Conservation (phyloP, 2,797 vertebrate species). For the Phylloscopus collybita region DNA sequence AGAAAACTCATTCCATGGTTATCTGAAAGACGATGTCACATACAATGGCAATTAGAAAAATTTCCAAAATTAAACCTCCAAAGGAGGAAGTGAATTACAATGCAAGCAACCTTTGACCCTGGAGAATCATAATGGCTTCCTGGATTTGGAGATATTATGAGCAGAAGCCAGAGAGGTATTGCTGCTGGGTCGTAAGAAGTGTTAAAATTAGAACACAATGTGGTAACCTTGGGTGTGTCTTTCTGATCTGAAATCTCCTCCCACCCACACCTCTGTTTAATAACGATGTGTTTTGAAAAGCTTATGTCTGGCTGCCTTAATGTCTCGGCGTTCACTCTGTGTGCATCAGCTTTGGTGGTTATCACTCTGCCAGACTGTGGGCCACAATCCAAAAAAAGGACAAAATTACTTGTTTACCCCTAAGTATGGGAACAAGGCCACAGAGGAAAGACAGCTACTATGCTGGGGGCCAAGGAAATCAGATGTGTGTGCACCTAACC, state of each 20-base stretch:
- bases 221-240: constrained; percentile 77
- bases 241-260: constrained; percentile 63
- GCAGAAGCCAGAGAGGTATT: constrained; percentile 67
- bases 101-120: constrained; percentile 93
- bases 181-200: constrained; percentile 73
- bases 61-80: constrained; percentile 88
- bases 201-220: constrained; percentile 98
- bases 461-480: not conserved
- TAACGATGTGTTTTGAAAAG: constrained; percentile 64
- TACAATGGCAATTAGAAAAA: constrained; percentile 76
- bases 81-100: constrained; percentile 93
- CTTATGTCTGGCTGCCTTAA: constrained; percentile 35
- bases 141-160: constrained; percentile 79
- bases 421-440: not conserved
- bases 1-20: constrained; percentile 74
- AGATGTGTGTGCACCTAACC: not conserved
- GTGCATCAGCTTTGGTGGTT: constrained; percentile 30
- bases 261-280: constrained; percentile 66
- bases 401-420: constrained; percentile 27
- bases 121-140: constrained; percentile 82
- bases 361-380: constrained; percentile 37
- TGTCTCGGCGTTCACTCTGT: not conserved
- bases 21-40: constrained; percentile 72
- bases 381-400: not conserved
- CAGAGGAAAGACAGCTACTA: not conserved